phyloP scores from a whole-genome alignment of 2,888 invertebrate species.

The Phytoseiulus persimilis region DNA sequence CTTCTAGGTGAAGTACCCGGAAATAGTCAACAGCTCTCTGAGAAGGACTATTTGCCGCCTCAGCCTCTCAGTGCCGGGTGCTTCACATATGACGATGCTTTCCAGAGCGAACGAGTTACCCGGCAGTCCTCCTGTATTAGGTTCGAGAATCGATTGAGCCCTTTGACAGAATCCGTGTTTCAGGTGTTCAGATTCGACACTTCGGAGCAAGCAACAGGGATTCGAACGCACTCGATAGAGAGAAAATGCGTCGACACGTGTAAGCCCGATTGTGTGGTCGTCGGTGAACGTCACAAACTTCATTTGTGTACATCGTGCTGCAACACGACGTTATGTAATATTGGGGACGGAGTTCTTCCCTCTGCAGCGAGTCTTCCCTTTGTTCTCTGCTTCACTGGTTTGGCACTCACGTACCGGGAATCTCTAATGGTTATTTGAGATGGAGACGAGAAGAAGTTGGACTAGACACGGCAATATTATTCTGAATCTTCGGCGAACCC shows the following conservation, averaged over 20 bases:
- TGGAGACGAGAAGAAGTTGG: not conserved
- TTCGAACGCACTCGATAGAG: constrained; percentile 18
- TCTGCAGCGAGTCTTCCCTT: not conserved
- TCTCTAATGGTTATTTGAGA: not conserved
- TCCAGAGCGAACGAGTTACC: no score
- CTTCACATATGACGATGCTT: no score
- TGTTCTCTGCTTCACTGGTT: not conserved
- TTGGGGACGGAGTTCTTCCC: not conserved
- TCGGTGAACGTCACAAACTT: constrained; percentile 28
- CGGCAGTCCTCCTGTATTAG: no score
- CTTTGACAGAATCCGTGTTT: not conserved
- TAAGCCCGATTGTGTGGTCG: constrained; percentile 30
- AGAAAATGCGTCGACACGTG: not conserved
- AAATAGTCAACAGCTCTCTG: no score
- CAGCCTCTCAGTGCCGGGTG: no score
- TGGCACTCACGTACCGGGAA: not conserved
- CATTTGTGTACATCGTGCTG: constrained; percentile 31
- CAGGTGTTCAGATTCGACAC: constrained; percentile 30
- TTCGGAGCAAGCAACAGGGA: not conserved
- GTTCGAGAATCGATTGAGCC: not conserved
- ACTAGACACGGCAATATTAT: not conserved
- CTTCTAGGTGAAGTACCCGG: no score
- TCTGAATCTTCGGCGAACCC: not conserved
- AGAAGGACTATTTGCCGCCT: no score
- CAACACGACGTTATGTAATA: constrained; percentile 7